Percentiles rank a stretch among this genome's conserved stretches.
Evolutionary conservation across 2,113 vertebrate genomes (phyloP).

Genomic region (Holacanthus passer): DNA sequence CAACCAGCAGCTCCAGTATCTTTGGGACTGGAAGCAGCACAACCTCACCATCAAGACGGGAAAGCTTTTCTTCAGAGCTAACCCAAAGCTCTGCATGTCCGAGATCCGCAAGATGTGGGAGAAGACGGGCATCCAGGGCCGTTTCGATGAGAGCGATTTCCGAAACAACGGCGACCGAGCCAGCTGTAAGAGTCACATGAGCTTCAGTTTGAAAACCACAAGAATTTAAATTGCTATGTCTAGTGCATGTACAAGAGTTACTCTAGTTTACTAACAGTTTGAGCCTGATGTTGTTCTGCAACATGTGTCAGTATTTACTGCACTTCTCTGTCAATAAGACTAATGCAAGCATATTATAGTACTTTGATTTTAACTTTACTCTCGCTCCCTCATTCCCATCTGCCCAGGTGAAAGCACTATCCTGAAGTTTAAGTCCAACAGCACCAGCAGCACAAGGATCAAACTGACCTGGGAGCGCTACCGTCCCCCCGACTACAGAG

Average conservation of each 20-base stretch:
- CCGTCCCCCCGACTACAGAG: conserved; percentile 92
- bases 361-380: not conserved
- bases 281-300: conserved; percentile 27
- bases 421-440: conserved; percentile 92
- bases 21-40: conserved; percentile 98
- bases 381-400: not conserved
- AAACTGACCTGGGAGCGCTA: conserved; percentile 94
- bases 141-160: conserved; percentile 90
- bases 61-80: conserved; percentile 93
- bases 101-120: conserved; percentile 98
- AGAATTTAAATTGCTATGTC: conserved; percentile 37
- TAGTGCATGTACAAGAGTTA: conserved; percentile 19
- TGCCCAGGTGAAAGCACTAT: conserved; percentile 90
- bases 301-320: conserved; percentile 34
- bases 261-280: conserved; percentile 28
- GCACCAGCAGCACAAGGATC: conserved; percentile 91
- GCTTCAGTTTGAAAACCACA: conserved; percentile 31
- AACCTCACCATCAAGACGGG: conserved; percentile 94
- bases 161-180: conserved; percentile 95
- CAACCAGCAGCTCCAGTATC: conserved; percentile 97
- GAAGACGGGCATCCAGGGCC: conserved; percentile 90
- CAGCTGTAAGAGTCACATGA: conserved; percentile 89
- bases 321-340: not conserved
- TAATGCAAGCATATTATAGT: conserved; percentile 1
- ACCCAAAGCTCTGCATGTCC: conserved; percentile 94